Conservation (phyloP, 2,113 vertebrate species). For the Myotis yumanensis region DNA sequence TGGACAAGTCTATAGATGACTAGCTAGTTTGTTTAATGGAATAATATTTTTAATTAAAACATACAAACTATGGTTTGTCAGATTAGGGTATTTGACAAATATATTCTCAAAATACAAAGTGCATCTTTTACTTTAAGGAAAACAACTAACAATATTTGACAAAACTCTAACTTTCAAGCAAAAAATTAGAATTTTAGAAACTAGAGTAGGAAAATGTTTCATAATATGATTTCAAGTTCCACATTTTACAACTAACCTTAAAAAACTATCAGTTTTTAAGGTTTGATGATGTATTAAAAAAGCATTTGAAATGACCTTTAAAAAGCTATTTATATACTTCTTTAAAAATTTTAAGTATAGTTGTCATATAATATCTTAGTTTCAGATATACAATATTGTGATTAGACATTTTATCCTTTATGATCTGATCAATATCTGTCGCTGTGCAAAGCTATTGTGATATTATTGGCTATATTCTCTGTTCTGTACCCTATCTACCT, state of each 20-base stretch:
- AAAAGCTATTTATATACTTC: not conserved
- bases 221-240: not conserved
- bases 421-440: not conserved
- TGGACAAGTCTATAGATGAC: not conserved
- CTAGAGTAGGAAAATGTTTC: not conserved
- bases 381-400: not conserved
- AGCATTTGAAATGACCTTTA: not conserved
- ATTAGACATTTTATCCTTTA: not conserved
- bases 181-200: constrained; percentile 30
- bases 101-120: not conserved
- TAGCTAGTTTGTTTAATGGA: not conserved
- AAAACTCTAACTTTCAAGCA: not conserved
- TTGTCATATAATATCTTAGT: not conserved
- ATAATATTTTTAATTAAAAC: not conserved
- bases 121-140: not conserved
- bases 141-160: not conserved
- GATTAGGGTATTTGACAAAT: not conserved
- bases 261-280: not conserved
- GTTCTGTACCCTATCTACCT: not conserved
- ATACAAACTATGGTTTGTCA: not conserved
- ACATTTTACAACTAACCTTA: not conserved
- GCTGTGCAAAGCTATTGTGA: not conserved
- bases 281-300: not conserved
- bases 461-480: not conserved
- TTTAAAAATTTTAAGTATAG: not conserved